phyloP scores from a whole-genome alignment of 2,113 vertebrate species.

The Mirounga angustirostris region DNA sequence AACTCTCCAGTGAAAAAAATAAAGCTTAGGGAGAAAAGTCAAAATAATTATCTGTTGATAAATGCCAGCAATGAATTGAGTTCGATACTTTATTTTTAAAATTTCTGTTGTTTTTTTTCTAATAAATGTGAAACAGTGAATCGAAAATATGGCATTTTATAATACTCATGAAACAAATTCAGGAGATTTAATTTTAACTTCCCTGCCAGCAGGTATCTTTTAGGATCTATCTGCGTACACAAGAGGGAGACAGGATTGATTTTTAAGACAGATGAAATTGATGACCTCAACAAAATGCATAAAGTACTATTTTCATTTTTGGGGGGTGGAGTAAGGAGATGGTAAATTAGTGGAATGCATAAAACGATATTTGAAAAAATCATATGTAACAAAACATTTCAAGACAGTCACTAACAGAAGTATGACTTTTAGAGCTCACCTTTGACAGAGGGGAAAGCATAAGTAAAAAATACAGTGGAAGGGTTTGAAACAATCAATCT shows the following conservation, averaged over 20 bases:
- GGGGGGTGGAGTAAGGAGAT: conserved; percentile 34
- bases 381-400: conserved; percentile 17
- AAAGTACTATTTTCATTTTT: conserved; percentile 59
- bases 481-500: not conserved
- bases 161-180: conserved; percentile 56
- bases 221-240: conserved; percentile 66
- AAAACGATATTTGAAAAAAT: not conserved
- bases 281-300: conserved; percentile 53
- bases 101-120: conserved; percentile 57
- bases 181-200: conserved; percentile 77
- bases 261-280: conserved; percentile 68
- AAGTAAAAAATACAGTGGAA: not conserved
- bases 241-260: conserved; percentile 63
- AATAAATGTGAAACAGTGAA: conserved; percentile 68
- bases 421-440: not conserved
- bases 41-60: conserved; percentile 47
- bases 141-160: conserved; percentile 65
- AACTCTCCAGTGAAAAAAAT: conserved; percentile 38
- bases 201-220: conserved; percentile 65
- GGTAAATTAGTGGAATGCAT: conserved; percentile 50
- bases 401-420: not conserved
- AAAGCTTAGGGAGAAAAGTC: conserved; percentile 12
- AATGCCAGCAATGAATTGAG: not conserved
- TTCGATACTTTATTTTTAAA: not conserved
- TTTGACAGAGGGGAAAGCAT: not conserved